phyloP scores from a whole-genome alignment of 2,113 vertebrate genomes.

The cat (Felis catus) region DNA sequence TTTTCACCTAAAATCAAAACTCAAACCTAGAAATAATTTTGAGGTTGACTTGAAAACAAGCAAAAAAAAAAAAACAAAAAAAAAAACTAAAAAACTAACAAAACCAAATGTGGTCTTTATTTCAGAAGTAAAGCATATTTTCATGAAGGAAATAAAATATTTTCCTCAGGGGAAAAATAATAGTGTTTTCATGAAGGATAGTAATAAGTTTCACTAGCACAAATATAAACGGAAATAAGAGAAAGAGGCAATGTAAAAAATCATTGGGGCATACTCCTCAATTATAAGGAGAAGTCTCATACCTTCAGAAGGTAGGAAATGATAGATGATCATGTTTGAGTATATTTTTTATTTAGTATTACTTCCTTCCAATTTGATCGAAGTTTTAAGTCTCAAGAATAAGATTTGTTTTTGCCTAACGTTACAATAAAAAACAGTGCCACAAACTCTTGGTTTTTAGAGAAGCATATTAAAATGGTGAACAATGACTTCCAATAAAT shows the following conservation, averaged over 20 bases:
- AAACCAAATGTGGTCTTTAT: not conserved
- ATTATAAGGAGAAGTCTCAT: not conserved
- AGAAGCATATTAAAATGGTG: not conserved
- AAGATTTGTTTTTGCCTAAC: not conserved
- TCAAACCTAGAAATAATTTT: not conserved
- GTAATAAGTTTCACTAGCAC: not conserved
- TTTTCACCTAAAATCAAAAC: conserved; percentile 44
- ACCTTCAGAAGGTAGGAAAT: not conserved
- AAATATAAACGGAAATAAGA: conserved; percentile 9
- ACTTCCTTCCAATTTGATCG: not conserved
- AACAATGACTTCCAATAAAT: not conserved
- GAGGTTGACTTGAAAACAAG: conserved; percentile 2
- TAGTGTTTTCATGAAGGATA: not conserved
- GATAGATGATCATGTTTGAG: not conserved
- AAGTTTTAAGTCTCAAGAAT: not conserved
- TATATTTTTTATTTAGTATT: not conserved
- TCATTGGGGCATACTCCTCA: not conserved
- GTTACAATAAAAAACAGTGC: not conserved
- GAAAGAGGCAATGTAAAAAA: not conserved
- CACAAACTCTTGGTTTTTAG: not conserved
- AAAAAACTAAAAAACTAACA: not conserved
- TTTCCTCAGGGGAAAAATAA: conserved; percentile 14
- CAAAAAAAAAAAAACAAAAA: not conserved
- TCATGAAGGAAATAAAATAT: conserved; percentile 30
- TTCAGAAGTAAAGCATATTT: not conserved